Evolutionary conservation across 2,888 invertebrate genomes (phyloP).

Genomic region (Campoplex nolae): DNA sequence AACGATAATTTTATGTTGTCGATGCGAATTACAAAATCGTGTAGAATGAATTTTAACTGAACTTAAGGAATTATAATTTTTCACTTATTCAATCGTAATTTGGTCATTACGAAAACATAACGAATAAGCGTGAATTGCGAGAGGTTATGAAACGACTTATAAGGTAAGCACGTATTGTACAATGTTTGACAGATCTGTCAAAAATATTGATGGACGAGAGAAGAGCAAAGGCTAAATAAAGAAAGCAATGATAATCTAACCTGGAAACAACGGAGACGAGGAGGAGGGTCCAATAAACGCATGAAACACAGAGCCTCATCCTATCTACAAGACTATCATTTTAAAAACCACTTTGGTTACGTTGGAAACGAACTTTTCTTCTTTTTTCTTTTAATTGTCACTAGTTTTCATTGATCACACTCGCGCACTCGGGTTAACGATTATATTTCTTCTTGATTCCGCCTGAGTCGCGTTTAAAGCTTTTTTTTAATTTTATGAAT

Average conservation of each 20-base stretch:
- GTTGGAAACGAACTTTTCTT: constrained; percentile 33
- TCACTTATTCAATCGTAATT: not conserved
- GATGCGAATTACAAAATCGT: not conserved
- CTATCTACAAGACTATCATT: constrained; percentile 77
- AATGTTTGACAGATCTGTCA: constrained; percentile 50
- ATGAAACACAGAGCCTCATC: constrained; percentile 88
- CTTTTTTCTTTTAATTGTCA: constrained; percentile 13
- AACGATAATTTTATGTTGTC: not conserved
- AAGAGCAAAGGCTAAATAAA: constrained; percentile 53
- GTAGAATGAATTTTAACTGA: not conserved
- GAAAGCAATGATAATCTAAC: constrained; percentile 80
- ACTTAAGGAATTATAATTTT: not conserved
- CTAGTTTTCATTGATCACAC: constrained; percentile 12
- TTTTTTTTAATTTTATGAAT: constrained; percentile 7
- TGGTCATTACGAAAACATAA: not conserved
- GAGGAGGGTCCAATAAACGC: constrained; percentile 87
- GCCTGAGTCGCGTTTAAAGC: not conserved
- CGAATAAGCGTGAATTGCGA: not conserved
- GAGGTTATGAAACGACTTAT: constrained; percentile 34
- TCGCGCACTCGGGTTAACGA: constrained; percentile 7
- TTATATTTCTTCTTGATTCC: constrained; percentile 10
- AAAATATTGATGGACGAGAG: constrained; percentile 9
- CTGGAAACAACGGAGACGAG: constrained; percentile 87
- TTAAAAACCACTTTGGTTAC: constrained; percentile 59
- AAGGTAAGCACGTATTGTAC: not conserved